Evolutionary conservation across 2,797 vertebrate genomes (phyloP).

Genomic region (Syngnathus rostellatus): DNA sequence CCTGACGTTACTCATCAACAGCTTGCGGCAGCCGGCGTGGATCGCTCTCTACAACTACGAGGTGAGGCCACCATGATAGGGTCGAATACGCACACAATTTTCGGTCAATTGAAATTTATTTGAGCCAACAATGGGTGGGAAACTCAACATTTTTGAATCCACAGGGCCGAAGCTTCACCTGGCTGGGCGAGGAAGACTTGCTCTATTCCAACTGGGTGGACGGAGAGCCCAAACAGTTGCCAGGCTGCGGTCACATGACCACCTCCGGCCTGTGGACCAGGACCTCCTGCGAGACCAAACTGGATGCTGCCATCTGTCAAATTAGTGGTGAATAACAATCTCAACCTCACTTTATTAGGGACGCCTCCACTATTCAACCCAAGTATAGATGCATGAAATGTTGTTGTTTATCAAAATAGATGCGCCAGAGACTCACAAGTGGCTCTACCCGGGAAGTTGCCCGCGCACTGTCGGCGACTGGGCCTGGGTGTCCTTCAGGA

Average conservation of each 20-base stretch:
- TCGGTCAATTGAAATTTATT: too few species aligned
- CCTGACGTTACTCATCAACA: constrained; percentile 79
- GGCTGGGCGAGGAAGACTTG: constrained; percentile 77
- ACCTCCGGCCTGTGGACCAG: constrained; percentile 78
- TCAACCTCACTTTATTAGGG: too few species aligned
- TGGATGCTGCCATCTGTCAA: constrained; percentile 84
- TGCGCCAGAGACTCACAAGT: constrained; percentile 60
- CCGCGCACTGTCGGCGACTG: constrained; percentile 78
- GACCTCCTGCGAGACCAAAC: constrained; percentile 73
- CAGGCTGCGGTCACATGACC: constrained; percentile 85
- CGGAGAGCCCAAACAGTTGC: constrained; percentile 72
- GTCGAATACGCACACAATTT: too few species aligned
- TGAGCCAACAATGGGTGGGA: background rate
- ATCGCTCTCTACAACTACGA: constrained; percentile 80
- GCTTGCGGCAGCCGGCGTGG: constrained; percentile 78
- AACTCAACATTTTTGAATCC: background rate
- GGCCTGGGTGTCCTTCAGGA: constrained; percentile 86
- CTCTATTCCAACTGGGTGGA: constrained; percentile 83
- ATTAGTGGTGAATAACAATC: constrained; percentile 63
- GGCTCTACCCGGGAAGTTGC: constrained; percentile 78
- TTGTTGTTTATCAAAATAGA: constrained; percentile 33
- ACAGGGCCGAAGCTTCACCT: constrained; percentile 79
- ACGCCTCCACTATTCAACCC: too few species aligned
- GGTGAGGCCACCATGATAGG: constrained; percentile 47
- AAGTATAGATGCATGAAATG: background rate